phyloP scores from a whole-genome alignment of 2,113 vertebrate species.

The Pollachius pollachius region DNA sequence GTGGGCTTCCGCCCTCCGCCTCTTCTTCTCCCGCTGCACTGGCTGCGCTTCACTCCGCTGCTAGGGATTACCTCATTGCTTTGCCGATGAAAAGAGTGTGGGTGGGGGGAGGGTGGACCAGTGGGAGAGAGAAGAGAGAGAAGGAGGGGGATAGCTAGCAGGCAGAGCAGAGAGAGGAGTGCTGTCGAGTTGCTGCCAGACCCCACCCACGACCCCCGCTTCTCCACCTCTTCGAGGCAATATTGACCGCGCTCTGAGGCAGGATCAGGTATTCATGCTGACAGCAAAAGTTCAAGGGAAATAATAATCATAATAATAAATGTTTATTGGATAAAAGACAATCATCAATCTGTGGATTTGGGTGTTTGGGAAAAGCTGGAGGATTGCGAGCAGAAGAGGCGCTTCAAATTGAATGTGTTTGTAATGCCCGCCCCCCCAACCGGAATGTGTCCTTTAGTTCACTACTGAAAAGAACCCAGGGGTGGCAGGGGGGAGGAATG shows the following conservation, averaged over 20 bases:
- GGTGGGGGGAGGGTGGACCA: slow-evolving; percentile 69
- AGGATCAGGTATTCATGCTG: slow-evolving; percentile 5
- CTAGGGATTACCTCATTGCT: slow-evolving; percentile 83
- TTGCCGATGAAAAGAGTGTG: slow-evolving; percentile 76
- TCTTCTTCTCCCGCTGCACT: slow-evolving; percentile 51
- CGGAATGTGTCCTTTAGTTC: slow-evolving; percentile 64
- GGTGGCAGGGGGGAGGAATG: slow-evolving; percentile 15
- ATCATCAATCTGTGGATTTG: not conserved
- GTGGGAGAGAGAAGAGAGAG: slow-evolving; percentile 35
- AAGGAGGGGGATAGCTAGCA: slow-evolving; percentile 1
- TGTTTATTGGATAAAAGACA: slow-evolving; percentile 20
- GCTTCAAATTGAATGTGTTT: too few relatives aligned
- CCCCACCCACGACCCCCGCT: slow-evolving; percentile 59
- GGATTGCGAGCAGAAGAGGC: slow-evolving; percentile 23
- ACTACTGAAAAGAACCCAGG: slow-evolving; percentile 46
- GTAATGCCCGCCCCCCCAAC: not conserved
- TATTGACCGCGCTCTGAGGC: slow-evolving; percentile 26
- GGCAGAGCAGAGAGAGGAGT: slow-evolving; percentile 36
- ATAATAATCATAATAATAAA: slow-evolving; percentile 34
- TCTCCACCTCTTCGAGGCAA: slow-evolving; percentile 49
- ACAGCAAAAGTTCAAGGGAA: slow-evolving; percentile 10
- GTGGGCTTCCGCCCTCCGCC: slow-evolving; percentile 33
- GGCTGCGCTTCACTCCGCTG: slow-evolving; percentile 74
- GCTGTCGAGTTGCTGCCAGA: slow-evolving; percentile 54
- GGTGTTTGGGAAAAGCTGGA: not conserved